A percentile compares a stretch with the other conserved stretches of the same genome.
Conservation (phyloP, 1,140 invertebrate species). For the Sycophaga agraensis region DNA sequence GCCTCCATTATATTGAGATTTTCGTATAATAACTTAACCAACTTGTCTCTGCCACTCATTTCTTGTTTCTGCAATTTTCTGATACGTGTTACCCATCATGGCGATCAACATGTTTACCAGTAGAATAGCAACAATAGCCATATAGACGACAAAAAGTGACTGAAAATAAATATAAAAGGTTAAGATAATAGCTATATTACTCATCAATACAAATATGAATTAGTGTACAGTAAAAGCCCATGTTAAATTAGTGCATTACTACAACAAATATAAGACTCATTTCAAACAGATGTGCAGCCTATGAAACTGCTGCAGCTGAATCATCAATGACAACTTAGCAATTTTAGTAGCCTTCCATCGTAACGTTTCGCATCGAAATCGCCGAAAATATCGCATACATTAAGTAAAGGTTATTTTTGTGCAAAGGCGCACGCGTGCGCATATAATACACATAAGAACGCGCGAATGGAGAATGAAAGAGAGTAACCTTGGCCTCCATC, state of each 20-base stretch:
- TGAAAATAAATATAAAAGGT: slow-evolving; percentile 48
- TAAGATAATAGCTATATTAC: too few species aligned
- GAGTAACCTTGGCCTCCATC: slow-evolving; percentile 79
- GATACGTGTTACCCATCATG: slow-evolving; percentile 99
- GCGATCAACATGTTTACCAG: slow-evolving; percentile 98
- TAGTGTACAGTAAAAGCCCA: too few species aligned
- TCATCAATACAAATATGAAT: too few species aligned
- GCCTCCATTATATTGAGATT: too few species aligned
- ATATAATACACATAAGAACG: neutral
- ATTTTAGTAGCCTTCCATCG: too few species aligned
- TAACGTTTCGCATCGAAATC: too few species aligned
- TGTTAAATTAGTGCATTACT: too few species aligned
- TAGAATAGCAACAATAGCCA: slow-evolving; percentile 93
- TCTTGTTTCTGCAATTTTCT: slow-evolving; percentile 93
- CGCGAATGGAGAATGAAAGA: neutral
- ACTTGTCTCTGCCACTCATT: slow-evolving; percentile 98
- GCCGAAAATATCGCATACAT: neutral
- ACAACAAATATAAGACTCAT: too few species aligned
- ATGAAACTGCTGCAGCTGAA: too few species aligned
- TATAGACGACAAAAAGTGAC: slow-evolving; percentile 92
- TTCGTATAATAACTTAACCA: too few species aligned
- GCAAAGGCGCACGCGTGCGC: neutral
- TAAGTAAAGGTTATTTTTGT: neutral
- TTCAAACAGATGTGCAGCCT: too few species aligned
- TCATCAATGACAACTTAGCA: too few species aligned